These are phyloP conservation scores for Carassius carassius DNA, from an alignment of 2,113 vertebrate species.

Conservation along the genomic window DNA sequence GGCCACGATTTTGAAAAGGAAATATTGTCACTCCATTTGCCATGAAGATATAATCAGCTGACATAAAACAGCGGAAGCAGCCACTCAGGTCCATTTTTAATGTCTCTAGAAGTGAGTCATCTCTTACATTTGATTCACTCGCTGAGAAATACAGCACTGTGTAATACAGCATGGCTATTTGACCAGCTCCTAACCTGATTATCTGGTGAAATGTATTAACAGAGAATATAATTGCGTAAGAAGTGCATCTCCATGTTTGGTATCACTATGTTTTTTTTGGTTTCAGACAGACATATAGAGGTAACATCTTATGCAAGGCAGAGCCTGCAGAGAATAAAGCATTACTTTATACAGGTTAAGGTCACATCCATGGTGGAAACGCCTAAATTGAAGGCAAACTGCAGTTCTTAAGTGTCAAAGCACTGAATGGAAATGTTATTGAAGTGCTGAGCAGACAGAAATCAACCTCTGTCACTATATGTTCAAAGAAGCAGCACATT, in stretches of 20 bases:
- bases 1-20: neutral
- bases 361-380: neutral
- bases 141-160: neutral
- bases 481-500: constrained; percentile 38
- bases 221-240: neutral
- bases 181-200: neutral
- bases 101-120: constrained; percentile 16
- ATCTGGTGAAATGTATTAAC: neutral
- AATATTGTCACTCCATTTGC: neutral
- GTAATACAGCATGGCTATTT: neutral
- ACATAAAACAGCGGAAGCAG: constrained; percentile 27
- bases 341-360: neutral
- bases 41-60: constrained; percentile 7
- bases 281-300: neutral
- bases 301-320: neutral
- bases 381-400: constrained; percentile 16
- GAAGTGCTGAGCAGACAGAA: constrained; percentile 41
- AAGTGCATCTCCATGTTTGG: neutral
- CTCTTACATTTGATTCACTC: neutral
- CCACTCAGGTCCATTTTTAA: constrained; percentile 5
- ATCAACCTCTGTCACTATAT: constrained; percentile 36
- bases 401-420: constrained; percentile 42
- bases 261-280: neutral
- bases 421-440: constrained; percentile 42
- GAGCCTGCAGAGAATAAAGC: neutral